phyloP scores from a whole-genome alignment of 2,113 vertebrate species.

The Aleadryas rufinucha region DNA sequence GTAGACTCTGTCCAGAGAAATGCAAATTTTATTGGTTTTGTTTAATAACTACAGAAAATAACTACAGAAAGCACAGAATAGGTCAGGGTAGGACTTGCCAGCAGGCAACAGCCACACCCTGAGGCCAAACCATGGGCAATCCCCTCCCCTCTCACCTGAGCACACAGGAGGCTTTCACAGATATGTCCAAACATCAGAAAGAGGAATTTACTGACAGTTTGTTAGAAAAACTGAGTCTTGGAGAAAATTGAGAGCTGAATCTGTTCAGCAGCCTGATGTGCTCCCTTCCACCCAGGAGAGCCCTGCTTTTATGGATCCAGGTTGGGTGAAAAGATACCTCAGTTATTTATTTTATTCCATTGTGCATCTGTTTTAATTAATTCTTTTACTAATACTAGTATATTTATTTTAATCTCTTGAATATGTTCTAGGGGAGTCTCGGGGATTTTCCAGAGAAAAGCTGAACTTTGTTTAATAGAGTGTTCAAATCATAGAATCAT shows the following conservation, averaged over 20 bases:
- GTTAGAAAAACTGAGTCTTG: not conserved
- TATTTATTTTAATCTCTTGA: not conserved
- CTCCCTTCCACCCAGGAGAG: not conserved
- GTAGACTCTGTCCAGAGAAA: not conserved
- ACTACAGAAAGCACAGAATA: not conserved
- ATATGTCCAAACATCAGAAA: not conserved
- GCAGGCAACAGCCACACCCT: not conserved
- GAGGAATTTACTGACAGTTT: not conserved
- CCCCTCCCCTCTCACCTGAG: not conserved
- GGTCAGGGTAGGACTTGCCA: not conserved
- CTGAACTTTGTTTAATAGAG: not conserved
- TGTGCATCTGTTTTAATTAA: not conserved
- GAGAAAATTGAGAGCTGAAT: not conserved
- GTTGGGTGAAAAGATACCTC: not conserved
- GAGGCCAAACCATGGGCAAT: not conserved
- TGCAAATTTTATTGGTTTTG: not conserved
- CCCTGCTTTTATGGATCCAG: not conserved
- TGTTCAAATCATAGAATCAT: not conserved
- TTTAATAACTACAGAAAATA: not conserved
- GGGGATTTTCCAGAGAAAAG: not conserved
- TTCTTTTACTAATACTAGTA: too few relatives aligned
- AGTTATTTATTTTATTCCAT: not conserved
- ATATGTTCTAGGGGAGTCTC: not conserved
- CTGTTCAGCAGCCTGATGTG: not conserved
- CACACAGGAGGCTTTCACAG: not conserved